Conservation (phyloP, 2,113 vertebrate species). For the Entomyzon cyanotis region DNA sequence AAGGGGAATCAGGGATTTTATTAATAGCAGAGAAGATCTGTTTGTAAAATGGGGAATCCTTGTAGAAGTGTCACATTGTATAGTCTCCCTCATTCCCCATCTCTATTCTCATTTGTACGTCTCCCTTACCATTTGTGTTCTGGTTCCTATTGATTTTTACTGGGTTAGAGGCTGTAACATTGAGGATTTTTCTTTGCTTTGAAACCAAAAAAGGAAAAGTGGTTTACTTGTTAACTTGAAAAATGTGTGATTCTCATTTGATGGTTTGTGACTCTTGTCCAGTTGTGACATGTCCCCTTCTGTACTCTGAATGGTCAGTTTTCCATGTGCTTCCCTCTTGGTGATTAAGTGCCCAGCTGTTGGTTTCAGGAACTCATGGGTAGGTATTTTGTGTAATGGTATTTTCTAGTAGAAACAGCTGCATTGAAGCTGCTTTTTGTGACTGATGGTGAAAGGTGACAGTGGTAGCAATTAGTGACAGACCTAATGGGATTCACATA, state of each 20-base stretch:
- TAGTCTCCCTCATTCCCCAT: not conserved
- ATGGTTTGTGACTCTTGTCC: not conserved
- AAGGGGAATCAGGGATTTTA: not conserved
- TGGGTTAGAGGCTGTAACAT: not conserved
- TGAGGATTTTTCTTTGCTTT: not conserved
- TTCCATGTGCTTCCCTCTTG: not conserved
- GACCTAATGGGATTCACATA: not conserved
- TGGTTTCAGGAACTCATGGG: not conserved
- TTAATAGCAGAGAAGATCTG: not conserved
- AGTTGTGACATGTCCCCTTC: not conserved
- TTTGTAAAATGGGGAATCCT: not conserved
- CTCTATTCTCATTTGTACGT: not conserved
- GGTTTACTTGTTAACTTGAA: not conserved
- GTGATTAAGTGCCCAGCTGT: not conserved
- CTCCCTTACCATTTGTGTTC: not conserved
- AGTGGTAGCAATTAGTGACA: not conserved
- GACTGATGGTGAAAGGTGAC: not conserved
- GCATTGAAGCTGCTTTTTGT: not conserved
- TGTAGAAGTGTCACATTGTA: not conserved
- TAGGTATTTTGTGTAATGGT: not conserved
- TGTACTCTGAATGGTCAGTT: not conserved
- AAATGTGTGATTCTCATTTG: not conserved
- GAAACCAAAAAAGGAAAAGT: not conserved
- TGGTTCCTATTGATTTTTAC: not conserved
- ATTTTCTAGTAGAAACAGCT: not conserved